A percentile compares a stretch with the other conserved stretches of the same genome.
phyloP scores from a whole-genome alignment of 2,113 vertebrate species.

The Myotis lucifugus region DNA sequence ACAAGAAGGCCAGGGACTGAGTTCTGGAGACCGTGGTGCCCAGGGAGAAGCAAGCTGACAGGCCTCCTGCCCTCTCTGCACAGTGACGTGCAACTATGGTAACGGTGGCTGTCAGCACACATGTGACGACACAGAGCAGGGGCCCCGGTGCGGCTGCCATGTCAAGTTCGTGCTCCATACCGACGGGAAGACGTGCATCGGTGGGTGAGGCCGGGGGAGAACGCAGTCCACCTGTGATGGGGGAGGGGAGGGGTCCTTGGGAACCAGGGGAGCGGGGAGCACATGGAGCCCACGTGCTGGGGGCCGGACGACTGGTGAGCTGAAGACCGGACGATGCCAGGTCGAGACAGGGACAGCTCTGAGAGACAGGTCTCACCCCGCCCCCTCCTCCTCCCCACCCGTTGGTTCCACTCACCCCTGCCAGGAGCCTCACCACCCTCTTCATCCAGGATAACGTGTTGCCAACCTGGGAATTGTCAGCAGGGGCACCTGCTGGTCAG shows the following conservation, averaged over 20 bases:
- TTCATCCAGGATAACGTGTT: neutral
- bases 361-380: neutral
- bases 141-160: constrained; percentile 96
- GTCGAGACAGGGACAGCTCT: neutral
- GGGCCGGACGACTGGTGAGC: neutral
- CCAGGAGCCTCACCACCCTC: neutral
- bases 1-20: neutral
- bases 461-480: neutral
- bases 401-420: neutral
- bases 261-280: neutral
- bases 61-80: constrained; percentile 50
- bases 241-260: neutral
- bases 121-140: constrained; percentile 96
- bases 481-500: neutral
- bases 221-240: neutral
- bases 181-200: constrained; percentile 97
- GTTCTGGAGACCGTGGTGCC: neutral
- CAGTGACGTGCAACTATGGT: constrained; percentile 99
- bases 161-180: constrained; percentile 96
- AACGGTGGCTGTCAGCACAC: constrained; percentile 99
- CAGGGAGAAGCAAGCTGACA: neutral
- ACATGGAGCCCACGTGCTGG: neutral
- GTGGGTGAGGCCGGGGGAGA: constrained; percentile 86
- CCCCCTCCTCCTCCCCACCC: neutral
- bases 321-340: neutral